Percentiles rank a stretch among this genome's conserved stretches.
phyloP scores from a whole-genome alignment of 1,140 invertebrate species.

The Zaprionus gabonicus region DNA sequence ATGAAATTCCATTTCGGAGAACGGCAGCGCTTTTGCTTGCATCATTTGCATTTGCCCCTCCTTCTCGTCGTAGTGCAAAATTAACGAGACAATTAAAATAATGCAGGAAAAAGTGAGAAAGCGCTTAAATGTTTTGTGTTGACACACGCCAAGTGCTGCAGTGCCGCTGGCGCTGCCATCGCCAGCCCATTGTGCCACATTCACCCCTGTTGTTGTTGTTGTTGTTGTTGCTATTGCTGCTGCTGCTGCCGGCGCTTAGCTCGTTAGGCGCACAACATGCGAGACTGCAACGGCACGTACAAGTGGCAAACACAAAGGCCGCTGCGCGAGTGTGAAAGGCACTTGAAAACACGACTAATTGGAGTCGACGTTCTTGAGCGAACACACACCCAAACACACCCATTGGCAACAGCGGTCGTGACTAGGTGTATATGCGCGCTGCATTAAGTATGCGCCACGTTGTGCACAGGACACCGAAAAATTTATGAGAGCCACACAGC shows the following conservation, averaged over 20 bases:
- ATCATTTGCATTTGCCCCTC: constrained; percentile 63
- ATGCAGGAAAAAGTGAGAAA: constrained; percentile 28
- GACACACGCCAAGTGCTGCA: constrained; percentile 48
- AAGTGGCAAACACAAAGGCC: constrained; percentile 55
- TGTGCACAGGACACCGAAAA: constrained; percentile 50
- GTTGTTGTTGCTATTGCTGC: neutral
- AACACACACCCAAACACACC: constrained; percentile 6
- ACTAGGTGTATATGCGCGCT: constrained; percentile 16
- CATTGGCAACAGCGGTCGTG: neutral
- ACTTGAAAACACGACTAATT: constrained; percentile 79
- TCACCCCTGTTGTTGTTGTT: neutral
- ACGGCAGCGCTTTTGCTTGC: constrained; percentile 42
- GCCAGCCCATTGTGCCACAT: constrained; percentile 26
- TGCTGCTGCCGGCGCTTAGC: constrained; percentile 42
- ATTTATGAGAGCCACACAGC: constrained; percentile 60
- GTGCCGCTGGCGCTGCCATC: constrained; percentile 13
- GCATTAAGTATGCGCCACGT: constrained; percentile 71
- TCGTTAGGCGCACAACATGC: constrained; percentile 62
- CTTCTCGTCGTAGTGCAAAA: neutral
- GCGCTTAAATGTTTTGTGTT: constrained; percentile 36
- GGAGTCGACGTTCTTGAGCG: constrained; percentile 62
- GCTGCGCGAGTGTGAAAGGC: constrained; percentile 52
- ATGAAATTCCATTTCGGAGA: constrained; percentile 28
- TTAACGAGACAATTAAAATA: constrained; percentile 54
- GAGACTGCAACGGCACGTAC: constrained; percentile 49